phyloP scores from a whole-genome alignment of 2,113 vertebrate species.

The Elanoides forficatus region DNA sequence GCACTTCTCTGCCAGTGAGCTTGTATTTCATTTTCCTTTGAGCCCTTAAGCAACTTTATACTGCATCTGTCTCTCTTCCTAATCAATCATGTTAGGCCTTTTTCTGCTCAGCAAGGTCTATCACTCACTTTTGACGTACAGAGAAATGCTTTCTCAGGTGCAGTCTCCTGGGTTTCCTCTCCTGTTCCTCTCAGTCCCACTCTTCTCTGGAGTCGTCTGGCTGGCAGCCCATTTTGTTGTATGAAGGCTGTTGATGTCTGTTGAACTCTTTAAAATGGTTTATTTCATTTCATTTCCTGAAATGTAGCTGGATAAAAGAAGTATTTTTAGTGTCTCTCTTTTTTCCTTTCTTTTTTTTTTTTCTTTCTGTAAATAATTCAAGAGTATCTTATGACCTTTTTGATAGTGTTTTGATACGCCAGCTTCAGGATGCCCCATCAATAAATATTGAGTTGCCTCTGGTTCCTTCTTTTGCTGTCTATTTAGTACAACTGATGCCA shows the following conservation, averaged over 20 bases:
- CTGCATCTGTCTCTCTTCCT: not conserved
- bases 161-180: not conserved
- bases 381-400: not conserved
- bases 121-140: not conserved
- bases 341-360: not conserved
- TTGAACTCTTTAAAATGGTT: not conserved
- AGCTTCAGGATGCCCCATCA: not conserved
- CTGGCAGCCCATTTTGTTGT: not conserved
- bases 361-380: not conserved
- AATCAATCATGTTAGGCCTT: not conserved
- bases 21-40: not conserved
- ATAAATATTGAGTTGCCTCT: not conserved
- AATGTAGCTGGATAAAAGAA: not conserved
- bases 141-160: not conserved
- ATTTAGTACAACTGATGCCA: not conserved
- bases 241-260: not conserved
- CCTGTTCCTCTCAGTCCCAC: not conserved
- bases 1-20: not conserved
- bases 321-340: fast-evolving
- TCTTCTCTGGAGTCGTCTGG: not conserved
- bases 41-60: not conserved
- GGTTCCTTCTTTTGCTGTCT: not conserved
- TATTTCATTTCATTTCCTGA: not conserved
- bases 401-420: not conserved
- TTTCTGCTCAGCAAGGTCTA: not conserved